Base-by-base conservation (phyloP, 2,113 vertebrate species). In the Crypturellus undulatus region DNA sequence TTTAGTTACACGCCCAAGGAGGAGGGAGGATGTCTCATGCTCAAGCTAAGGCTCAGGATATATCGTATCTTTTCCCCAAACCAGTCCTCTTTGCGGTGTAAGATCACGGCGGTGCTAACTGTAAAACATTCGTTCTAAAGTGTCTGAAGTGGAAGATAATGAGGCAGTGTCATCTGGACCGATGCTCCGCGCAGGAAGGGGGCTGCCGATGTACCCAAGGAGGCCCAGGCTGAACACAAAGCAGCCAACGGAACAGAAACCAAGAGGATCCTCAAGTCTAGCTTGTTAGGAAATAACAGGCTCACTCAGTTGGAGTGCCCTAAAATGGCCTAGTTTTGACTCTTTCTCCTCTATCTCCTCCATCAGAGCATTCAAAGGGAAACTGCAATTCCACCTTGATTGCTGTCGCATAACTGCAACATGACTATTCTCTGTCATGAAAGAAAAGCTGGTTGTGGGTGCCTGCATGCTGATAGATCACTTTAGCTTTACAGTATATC, bases 401-500 rank as follows among this genome's bases (percentile, higher is more conserved):
- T 45, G 78, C 89, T 88, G 58, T 30, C 80, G 54, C 84, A 92
- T 94, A 92, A 95, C 92, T 90, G 77, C 94, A 93, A 84, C 88
- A 91, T 58, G 96, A 94, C 94, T 90, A 97, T 47, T 87, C 90
- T 94, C 77, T 77, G 67, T 94, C 93, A 91, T 24, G 91, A 96
- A 97, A 95, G 90, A 91, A 96, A 97, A 96, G 60, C 90, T 93
- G 97, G 87, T 16, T 79, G 91, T 32, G 87, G 81, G 70, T 93
- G 95, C 90, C 92, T 94, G 84, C 90, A 85, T 94, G 95, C 92
- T 94, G 93, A 96, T 86, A 96, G 70, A 96, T 82, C 79, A 69
- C 85, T 92, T 95, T 95, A 93, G 91, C 96, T 96, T 94, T 92
- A 96, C 91, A 92, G 93, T 17, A 90, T 80, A 95, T 94, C 82